phyloP scores from a whole-genome alignment of 2,797 vertebrate species.

The Orestias chungarensis region DNA sequence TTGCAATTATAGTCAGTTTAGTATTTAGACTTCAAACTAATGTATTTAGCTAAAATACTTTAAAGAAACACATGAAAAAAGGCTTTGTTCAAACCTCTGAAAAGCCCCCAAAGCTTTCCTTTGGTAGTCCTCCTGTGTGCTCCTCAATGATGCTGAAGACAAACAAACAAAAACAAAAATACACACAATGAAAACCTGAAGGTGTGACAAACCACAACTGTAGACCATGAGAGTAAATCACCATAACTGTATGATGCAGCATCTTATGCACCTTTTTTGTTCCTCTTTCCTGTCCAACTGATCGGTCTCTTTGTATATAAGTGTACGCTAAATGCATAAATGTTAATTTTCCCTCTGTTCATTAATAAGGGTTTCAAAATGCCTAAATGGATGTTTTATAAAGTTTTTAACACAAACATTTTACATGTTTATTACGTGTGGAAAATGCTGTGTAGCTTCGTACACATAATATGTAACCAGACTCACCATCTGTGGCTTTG shows the following conservation, averaged over 20 bases:
- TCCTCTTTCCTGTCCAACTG: neutral
- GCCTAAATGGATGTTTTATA: no score
- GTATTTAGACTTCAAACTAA: neutral
- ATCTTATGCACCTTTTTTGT: neutral
- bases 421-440: no score
- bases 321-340: no score
- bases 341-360: neutral
- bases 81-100: slow-evolving; percentile 87
- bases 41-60: neutral
- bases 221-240: neutral
- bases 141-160: slow-evolving; percentile 90
- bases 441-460: neutral
- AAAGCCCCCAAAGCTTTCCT: slow-evolving; percentile 96
- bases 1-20: neutral
- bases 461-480: neutral
- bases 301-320: neutral
- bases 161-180: slow-evolving; percentile 11
- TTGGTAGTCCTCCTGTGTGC: slow-evolving; percentile 95
- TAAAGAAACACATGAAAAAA: neutral
- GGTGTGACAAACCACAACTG: neutral
- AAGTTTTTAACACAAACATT: no score
- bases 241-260: neutral
- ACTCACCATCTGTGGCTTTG: slow-evolving; percentile 94
- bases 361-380: no score
- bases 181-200: neutral